phyloP scores from a whole-genome alignment of 2,888 invertebrate species.

The Adelognathus sp. region DNA sequence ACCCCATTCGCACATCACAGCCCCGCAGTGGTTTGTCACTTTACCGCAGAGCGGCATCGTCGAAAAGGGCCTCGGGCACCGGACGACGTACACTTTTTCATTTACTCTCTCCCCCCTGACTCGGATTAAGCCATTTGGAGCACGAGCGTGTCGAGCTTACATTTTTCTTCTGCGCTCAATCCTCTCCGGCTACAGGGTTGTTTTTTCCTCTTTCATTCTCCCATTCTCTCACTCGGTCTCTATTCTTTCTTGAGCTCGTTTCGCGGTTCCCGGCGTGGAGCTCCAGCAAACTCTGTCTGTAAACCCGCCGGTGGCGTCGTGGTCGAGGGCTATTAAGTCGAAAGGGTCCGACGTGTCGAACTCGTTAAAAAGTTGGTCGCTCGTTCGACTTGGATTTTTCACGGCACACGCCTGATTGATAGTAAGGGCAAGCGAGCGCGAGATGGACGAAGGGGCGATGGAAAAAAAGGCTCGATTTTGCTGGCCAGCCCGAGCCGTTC shows the following conservation, averaged over 20 bases:
- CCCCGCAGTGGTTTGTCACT: background rate
- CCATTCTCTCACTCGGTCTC: conserved; percentile 14
- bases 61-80: background rate
- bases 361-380: conserved; percentile 63
- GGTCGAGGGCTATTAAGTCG: conserved; percentile 62
- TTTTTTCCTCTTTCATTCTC: background rate
- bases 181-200: background rate
- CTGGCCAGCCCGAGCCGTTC: background rate
- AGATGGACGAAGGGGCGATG: background rate
- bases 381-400: conserved; percentile 60
- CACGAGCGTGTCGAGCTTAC: conserved; percentile 57
- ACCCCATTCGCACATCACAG: background rate
- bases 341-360: conserved; percentile 61
- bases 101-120: background rate
- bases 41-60: background rate
- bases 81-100: background rate
- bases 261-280: background rate
- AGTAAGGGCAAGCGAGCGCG: conserved; percentile 15
- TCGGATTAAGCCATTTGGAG: conserved; percentile 58
- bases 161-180: conserved; percentile 31
- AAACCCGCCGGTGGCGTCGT: conserved; percentile 32
- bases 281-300: background rate
- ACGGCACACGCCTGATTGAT: conserved; percentile 53
- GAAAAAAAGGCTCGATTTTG: conserved; percentile 4
- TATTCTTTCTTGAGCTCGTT: background rate